Percentiles rank a stretch among this genome's conserved stretches.
These are phyloP conservation scores for Phylloscopus collybita DNA, from an alignment of 2,797 vertebrate species.

Conservation along the genomic window DNA sequence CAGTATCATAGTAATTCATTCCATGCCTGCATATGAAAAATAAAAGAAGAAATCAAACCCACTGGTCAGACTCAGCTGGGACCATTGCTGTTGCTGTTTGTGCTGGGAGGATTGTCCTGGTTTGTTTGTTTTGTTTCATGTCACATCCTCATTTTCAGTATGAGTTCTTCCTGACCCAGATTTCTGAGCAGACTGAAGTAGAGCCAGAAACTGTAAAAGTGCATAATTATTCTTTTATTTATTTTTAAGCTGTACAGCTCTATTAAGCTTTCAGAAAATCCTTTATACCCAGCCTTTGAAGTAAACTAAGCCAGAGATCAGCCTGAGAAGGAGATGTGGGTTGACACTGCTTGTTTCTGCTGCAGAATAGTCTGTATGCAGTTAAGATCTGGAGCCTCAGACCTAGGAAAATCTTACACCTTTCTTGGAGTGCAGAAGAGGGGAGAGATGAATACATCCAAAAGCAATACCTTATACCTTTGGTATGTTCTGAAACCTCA, in stretches of 20 bases:
- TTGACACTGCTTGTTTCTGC: constrained; percentile 14
- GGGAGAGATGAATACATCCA: neutral
- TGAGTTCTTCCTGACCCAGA: constrained; percentile 43
- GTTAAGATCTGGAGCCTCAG: neutral
- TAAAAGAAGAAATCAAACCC: neutral
- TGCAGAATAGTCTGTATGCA: neutral
- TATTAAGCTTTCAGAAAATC: constrained; percentile 56
- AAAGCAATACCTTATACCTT: constrained; percentile 26
- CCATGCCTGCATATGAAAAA: neutral
- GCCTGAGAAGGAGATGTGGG: constrained; percentile 4
- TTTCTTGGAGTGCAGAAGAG: constrained; percentile 3
- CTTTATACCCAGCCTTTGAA: constrained; percentile 57
- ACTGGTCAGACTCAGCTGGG: neutral
- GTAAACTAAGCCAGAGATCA: constrained; percentile 59
- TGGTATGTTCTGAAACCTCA: constrained; percentile 52
- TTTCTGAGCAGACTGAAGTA: constrained; percentile 42
- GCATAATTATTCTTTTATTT: constrained; percentile 65
- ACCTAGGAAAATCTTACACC: neutral
- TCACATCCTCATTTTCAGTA: constrained; percentile 30
- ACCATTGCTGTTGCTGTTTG: neutral
- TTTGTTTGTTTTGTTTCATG: constrained; percentile 37
- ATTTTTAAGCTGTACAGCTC: constrained; percentile 56
- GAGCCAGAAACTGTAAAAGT: constrained; percentile 48
- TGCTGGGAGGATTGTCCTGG: neutral
- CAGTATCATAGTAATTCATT: neutral